Base-by-base conservation (phyloP, 1,140 invertebrate genomes). In the Mylabris phalerata region DNA sequence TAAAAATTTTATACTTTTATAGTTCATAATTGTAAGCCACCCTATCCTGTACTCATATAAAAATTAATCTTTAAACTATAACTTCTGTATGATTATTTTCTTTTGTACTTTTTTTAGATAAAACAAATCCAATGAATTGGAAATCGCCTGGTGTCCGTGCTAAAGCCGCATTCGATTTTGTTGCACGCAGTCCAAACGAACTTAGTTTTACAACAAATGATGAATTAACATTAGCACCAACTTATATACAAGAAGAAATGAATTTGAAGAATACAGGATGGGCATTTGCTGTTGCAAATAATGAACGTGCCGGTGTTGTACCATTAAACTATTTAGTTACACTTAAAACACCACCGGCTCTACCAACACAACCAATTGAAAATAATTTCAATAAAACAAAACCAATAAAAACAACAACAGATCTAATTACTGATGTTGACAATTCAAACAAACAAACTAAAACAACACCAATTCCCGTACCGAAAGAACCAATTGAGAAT, bases 211-310 rank as follows among this genome's bases (percentile, higher is more conserved):
- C 77, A 61, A 79, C 82, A 39, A 90, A 91, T 52, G 88, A 95
- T 68, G 81, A 84, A 46, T 76, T 97, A 3, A 80, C 81, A 50
- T 74, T 98, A 24, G 93, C 93, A 2, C 93, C 93, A 0, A 85
- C 87, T 71, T 82, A 87, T 67, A 75, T 91, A 9, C 92, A 95
- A 72, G 86, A 88, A 60, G 81, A 80, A 57, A 72, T 71, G 62
- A 78, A 77, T 65, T 74, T 80, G 7, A 82, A 68, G 68, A 83
- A 83, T 64, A 81, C 85, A 2, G 88, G 88, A n/a, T 90, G 88
- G 88, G 81, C 84, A 4, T 79, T 84, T 73, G 89, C 85, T 0
- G 81, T 85, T 3, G 75, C 80, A 45, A 85, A 93, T 73, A 82
- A 81, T 43, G 60, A 65, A 47, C 79, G 82, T 54, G 82, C 76